Evolutionary conservation across 2,888 invertebrate genomes (phyloP).

Genomic region (Hetaerina titia): DNA sequence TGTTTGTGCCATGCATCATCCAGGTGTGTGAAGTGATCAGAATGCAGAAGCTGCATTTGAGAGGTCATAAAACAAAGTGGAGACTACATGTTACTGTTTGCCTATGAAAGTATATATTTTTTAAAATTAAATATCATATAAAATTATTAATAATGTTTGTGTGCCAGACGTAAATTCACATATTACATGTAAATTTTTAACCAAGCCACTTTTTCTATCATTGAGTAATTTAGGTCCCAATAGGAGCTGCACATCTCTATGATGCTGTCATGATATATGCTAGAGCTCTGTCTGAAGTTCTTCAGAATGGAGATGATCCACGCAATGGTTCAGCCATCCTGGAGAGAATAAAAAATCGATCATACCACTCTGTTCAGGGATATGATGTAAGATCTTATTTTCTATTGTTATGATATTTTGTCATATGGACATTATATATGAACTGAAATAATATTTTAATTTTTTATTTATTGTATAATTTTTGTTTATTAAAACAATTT

Average conservation of each 20-base stretch:
- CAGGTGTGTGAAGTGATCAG: constrained; percentile 1
- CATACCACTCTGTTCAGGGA: constrained; percentile 88
- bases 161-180: too few relatives aligned
- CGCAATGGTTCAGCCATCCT: constrained; percentile 88
- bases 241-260: constrained; percentile 91
- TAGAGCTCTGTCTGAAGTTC: constrained; percentile 86
- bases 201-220: too few relatives aligned
- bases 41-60: background rate
- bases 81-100: too few relatives aligned
- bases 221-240: constrained; percentile 82
- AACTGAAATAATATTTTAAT: background rate
- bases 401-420: background rate
- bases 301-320: constrained; percentile 84
- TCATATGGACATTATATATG: background rate
- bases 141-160: too few relatives aligned
- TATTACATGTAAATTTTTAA: too few relatives aligned
- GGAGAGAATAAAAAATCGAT: constrained; percentile 86
- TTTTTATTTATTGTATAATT: background rate
- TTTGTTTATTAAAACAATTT: too few relatives aligned
- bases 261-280: constrained; percentile 94
- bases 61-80: too few relatives aligned
- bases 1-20: too few relatives aligned
- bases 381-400: constrained; percentile 83
- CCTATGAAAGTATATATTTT: too few relatives aligned
- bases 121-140: too few relatives aligned